These are phyloP conservation scores for Cylindroiulus punctatus DNA, from an alignment of 2,888 invertebrate genomes.

Conservation along the genomic window DNA sequence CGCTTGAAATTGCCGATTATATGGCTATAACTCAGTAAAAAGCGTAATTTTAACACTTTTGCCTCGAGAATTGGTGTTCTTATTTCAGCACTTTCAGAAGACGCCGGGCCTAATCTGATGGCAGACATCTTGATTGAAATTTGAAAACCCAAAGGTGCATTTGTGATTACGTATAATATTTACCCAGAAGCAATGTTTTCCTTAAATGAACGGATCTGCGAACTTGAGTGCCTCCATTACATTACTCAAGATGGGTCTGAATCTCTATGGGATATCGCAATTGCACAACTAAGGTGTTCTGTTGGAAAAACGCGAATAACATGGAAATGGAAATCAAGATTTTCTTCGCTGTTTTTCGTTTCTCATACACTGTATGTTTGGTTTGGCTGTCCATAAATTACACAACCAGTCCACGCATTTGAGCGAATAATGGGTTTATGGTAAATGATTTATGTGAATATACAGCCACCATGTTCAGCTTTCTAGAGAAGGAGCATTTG, in stretches of 20 bases:
- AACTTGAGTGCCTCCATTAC: not conserved
- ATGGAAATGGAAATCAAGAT: not conserved
- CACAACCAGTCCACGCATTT: no score
- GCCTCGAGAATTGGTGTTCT: not conserved
- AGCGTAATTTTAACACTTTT: not conserved
- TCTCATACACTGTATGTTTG: no score
- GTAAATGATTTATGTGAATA: no score
- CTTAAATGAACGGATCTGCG: not conserved
- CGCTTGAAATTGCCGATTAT: conserved; percentile 5
- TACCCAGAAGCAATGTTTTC: conserved; percentile 1
- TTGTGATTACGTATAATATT: conserved; percentile 9
- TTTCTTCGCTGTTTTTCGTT: not conserved
- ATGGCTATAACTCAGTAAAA: not conserved
- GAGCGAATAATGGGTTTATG: no score
- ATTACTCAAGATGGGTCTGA: not conserved
- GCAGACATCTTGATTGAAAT: conserved; percentile 1
- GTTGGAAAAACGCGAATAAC: not conserved
- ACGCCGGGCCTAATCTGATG: not conserved
- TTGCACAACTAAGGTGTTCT: not conserved
- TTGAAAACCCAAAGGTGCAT: conserved; percentile 18
- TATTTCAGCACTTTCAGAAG: not conserved
- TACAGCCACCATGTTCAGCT: no score
- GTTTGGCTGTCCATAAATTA: no score
- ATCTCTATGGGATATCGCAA: not conserved
- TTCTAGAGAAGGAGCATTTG: no score